Evolutionary conservation across 2,888 invertebrate species (phyloP), one percentile per base, ranked within the genome.

Genomic region (Amorpha juglandis): DNA sequence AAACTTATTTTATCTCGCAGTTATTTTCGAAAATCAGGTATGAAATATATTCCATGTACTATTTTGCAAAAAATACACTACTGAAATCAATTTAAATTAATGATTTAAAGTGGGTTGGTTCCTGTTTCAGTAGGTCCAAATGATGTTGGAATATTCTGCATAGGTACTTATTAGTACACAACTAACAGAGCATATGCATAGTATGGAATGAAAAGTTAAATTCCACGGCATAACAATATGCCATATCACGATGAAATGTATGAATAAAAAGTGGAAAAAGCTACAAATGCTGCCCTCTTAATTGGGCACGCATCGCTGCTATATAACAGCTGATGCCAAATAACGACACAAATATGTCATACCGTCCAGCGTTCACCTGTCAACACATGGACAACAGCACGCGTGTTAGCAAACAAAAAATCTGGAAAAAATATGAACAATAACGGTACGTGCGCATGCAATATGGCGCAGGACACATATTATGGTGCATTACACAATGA

Each of bases 401-500:
- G 72, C 72, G 77, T 73, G 50, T 27, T 52, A 62, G 42, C 33
- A 42, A 53, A 52, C 50, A 66, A 62, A 71, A 52, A 75, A 75
- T 71, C 70, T 65, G 58, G 35, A 48, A 50, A 63, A 55, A 48
- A 62, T 35, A 27, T 48, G 35, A 50, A 62, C 48, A 27, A 2
- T 58, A 67, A 74, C 70, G 69, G 52, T 47, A 64, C 73, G 71
- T 71, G 68, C 80, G 80, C 73, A 70, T 78, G 38, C 67, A 67
- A 86, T 83, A 87, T 89, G 88, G 70, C 72, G 55, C 19, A 55
- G 55, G 27, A 33, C 21, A 50, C 27, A 19, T 50, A 50, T 50
- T 45, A 45, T 45, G 12, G 9, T 50, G 9, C 50, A 50, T 16
- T 16, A 16, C 4, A 7, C 48, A 48, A 16, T 8, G 16, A 19